phyloP scores from a whole-genome alignment of 2,113 vertebrate species.

The Chitala chitala region DNA sequence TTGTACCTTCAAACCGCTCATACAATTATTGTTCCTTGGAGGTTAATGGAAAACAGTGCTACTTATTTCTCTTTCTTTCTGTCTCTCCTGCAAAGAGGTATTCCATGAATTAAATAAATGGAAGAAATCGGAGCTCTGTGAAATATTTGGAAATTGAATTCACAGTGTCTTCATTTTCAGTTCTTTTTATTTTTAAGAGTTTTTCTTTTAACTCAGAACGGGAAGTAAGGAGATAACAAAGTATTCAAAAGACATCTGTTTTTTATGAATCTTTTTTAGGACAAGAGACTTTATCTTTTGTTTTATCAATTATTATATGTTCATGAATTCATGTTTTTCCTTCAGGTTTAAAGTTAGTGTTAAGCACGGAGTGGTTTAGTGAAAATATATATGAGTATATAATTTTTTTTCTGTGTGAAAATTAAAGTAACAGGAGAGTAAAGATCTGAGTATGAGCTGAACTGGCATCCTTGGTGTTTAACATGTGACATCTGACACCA shows the following conservation, averaged over 20 bases:
- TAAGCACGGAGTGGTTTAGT: too few relatives aligned
- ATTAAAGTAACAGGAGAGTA: neutral
- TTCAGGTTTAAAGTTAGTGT: constrained; percentile 6
- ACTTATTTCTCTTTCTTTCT: constrained; percentile 33
- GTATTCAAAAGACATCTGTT: neutral
- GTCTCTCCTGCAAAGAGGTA: constrained; percentile 47
- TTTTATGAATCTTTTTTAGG: neutral
- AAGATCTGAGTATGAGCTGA: neutral
- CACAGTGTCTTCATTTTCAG: constrained; percentile 37
- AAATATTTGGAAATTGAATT: constrained; percentile 52
- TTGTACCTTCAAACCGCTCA: constrained; percentile 71
- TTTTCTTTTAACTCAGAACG: neutral
- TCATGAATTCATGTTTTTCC: neutral
- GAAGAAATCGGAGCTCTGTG: constrained; percentile 44
- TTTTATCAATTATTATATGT: neutral
- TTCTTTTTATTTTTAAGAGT: constrained; percentile 25
- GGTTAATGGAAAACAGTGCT: constrained; percentile 56
- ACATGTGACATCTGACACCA: neutral
- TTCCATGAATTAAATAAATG: constrained; percentile 53
- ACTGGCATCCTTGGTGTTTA: too few relatives aligned
- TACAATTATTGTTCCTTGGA: constrained; percentile 64
- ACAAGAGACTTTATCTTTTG: neutral
- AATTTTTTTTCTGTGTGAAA: neutral
- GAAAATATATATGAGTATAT: neutral
- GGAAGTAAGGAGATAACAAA: neutral